A percentile compares a stretch with the other conserved stretches of the same genome.
These are phyloP conservation scores for Clarias batrachus DNA, from an alignment of 2,113 vertebrate genomes.

Conservation along the genomic window DNA sequence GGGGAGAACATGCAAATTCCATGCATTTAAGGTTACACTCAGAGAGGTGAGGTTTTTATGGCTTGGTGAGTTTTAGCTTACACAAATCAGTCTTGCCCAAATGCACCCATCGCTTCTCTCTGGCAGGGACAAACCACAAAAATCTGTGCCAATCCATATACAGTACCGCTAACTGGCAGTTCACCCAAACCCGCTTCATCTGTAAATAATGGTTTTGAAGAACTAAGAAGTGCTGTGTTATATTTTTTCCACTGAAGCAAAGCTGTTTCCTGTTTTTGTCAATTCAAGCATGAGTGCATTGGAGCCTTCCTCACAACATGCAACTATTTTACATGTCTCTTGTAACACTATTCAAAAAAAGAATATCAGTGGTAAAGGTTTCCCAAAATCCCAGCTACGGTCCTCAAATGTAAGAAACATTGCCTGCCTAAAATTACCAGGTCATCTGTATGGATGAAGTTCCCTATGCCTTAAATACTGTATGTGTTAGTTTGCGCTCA, in stretches of 20 bases:
- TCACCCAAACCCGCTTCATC: conserved; percentile 4
- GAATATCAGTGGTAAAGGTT: neutral
- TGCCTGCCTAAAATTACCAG: neutral
- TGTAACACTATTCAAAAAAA: neutral
- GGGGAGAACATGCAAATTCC: too few relatives aligned
- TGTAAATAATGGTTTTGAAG: conserved; percentile 28
- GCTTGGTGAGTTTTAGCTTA: conserved; percentile 13
- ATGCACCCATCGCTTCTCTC: conserved; percentile 13
- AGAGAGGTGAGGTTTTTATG: conserved; percentile 1
- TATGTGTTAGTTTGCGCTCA: neutral
- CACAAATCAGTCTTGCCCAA: conserved; percentile 11
- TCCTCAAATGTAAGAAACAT: neutral
- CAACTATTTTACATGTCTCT: neutral
- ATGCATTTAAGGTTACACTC: neutral
- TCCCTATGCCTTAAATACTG: neutral
- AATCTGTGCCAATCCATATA: conserved; percentile 22
- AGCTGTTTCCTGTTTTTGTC: neutral
- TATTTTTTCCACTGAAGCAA: neutral
- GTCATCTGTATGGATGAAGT: neutral
- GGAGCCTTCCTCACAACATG: neutral
- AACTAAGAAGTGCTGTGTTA: conserved; percentile 15
- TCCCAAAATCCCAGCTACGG: neutral
- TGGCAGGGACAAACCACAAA: conserved; percentile 16
- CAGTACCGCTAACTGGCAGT: conserved; percentile 1
- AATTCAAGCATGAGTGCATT: neutral